Evolutionary conservation across 30 jellyfish, hydroid and myxozoan genomes (phyloP).

Genomic region (Aurelia aurita complex sp. Pacific): DNA sequence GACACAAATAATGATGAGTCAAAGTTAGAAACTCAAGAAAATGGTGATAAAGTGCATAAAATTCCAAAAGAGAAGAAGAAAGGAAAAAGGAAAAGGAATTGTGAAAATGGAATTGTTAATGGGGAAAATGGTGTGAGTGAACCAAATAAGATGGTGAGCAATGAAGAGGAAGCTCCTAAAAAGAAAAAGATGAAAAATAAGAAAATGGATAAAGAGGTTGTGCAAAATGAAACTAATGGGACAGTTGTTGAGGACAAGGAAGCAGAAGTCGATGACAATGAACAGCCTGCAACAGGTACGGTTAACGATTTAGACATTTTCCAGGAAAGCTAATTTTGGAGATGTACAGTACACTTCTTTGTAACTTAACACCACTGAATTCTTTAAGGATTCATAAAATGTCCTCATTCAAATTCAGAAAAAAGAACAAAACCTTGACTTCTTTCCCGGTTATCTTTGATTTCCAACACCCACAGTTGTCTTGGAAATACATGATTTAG

Average conservation of each 20-base stretch:
- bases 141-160: background rate
- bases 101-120: background rate
- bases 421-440: too few species aligned
- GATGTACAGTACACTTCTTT: too few species aligned
- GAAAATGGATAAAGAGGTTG: background rate
- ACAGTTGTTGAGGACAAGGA: background rate
- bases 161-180: background rate
- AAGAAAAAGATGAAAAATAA: conserved; percentile 13
- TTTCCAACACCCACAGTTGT: too few species aligned
- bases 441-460: too few species aligned
- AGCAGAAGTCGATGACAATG: background rate
- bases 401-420: too few species aligned
- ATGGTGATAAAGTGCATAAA: background rate
- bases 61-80: conserved; percentile 5
- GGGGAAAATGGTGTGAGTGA: background rate
- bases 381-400: too few species aligned
- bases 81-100: conserved; percentile 3
- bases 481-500: too few species aligned
- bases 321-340: too few species aligned
- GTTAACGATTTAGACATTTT: too few species aligned
- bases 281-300: too few species aligned
- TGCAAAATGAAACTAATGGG: conserved; percentile 5
- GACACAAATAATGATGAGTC: background rate
- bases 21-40: background rate
- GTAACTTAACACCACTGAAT: too few species aligned